These are phyloP conservation scores for Leptothorax acervorum DNA, from an alignment of 2,888 invertebrate genomes.

Conservation along the genomic window DNA sequence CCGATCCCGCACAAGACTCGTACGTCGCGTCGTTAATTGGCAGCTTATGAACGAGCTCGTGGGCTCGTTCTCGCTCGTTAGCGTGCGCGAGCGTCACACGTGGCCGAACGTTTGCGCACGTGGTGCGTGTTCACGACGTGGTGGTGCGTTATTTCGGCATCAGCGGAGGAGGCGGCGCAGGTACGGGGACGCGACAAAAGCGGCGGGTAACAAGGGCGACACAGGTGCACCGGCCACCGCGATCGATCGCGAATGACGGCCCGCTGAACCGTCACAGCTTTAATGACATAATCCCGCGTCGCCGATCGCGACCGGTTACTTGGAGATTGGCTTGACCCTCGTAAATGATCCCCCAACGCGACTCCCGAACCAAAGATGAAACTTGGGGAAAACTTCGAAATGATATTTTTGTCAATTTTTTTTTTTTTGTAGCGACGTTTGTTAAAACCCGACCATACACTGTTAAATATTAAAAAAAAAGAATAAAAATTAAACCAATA, in stretches of 20 bases:
- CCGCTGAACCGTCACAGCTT: conserved; percentile 76
- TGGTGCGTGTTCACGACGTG: conserved; percentile 33
- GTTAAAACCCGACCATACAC: not conserved
- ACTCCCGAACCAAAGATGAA: not conserved
- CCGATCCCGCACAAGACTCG: conserved; percentile 80
- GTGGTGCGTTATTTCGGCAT: conserved; percentile 69
- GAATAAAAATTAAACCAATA: no score
- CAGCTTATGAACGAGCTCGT: conserved; percentile 81
- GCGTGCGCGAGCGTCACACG: conserved; percentile 72
- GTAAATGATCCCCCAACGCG: not conserved
- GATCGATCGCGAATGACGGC: conserved; percentile 76
- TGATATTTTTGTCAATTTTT: not conserved
- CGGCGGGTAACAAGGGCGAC: conserved; percentile 69
- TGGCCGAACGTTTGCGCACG: conserved; percentile 65
- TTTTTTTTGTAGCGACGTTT: not conserved
- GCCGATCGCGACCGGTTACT: not conserved
- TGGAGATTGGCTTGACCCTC: not conserved
- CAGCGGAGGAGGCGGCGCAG: conserved; percentile 49
- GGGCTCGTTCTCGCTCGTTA: conserved; percentile 84
- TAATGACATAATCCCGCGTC: conserved; percentile 76
- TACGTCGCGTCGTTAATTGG: conserved; percentile 83
- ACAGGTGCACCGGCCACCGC: conserved; percentile 71
- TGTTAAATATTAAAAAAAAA: no score
- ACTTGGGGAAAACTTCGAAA: not conserved
- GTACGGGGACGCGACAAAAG: conserved; percentile 66